Evolutionary conservation across 2,797 vertebrate species (phyloP), one percentile per base, ranked within the genome.

Genomic region (Sebastolobus alascanus): DNA sequence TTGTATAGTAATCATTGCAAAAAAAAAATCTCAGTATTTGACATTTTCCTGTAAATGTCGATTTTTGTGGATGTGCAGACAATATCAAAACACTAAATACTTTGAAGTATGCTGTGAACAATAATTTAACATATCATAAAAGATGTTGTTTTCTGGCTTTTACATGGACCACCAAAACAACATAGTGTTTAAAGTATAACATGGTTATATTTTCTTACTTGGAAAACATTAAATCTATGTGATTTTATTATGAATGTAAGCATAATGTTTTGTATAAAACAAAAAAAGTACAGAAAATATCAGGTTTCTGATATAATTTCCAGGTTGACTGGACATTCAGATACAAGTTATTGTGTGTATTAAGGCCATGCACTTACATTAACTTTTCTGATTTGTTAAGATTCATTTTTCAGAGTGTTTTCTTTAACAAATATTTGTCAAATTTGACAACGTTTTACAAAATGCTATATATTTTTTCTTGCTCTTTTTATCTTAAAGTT

Each of bases 131-230:
- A 94, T 94, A 93, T 94, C 92, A 92, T 89, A 60, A 84, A 38
- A 83, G 89, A 86, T 86, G 93, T 93, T 92, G 89, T 89, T 93
- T 94, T 91, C 77, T 89, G 84, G 79, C 76, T 92, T 90, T 90
- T 83, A 90, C 90, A 89, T 95, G 80, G 83, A 87, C 80, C 86
- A 93, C 86, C 75, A 90, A 93, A 90, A 89, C 77, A 88, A 93
- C 85, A 90, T 82, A 84, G 93, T 84, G 85, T 91, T 94, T 91
- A 84, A 91, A 79, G 58, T 91, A 84, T 79, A 76, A 92, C 92
- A 91, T 90, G 76, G 79, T 90, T 94, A 92, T 95, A 95, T 95
- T 95, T 95, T 95, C 91, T 94, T 95, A 95, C 90, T 88, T 85
- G 80, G 69, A 87, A 90, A 89, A 86, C 84, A 89, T 92, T 91